phyloP scores from a whole-genome alignment of 2,797 vertebrate species.

The Eleutherodactylus coqui region DNA sequence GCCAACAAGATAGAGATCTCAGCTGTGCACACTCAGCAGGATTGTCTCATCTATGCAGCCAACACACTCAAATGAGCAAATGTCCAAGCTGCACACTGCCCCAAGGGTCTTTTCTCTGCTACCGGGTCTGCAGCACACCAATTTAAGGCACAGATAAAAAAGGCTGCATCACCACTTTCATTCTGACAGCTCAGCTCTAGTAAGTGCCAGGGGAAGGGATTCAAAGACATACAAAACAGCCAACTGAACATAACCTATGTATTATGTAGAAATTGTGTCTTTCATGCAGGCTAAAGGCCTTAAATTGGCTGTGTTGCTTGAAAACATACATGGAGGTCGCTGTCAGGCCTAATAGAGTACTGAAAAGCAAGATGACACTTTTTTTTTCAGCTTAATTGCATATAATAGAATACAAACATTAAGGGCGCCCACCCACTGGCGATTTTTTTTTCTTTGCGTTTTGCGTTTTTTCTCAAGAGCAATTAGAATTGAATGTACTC shows the following conservation, averaged over 20 bases:
- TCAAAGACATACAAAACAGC: slow-evolving; percentile 31
- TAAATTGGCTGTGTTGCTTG: neutral
- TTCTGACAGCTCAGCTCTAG: slow-evolving; percentile 44
- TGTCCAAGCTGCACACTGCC: slow-evolving; percentile 25
- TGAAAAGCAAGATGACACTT: too few species aligned
- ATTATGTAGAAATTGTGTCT: neutral
- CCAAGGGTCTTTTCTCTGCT: slow-evolving; percentile 34
- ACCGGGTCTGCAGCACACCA: slow-evolving; percentile 34
- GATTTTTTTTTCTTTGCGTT: too few species aligned
- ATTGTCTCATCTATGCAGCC: slow-evolving; percentile 19
- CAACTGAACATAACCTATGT: neutral
- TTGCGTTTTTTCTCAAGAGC: too few species aligned
- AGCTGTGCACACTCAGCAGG: slow-evolving; percentile 56
- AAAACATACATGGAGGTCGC: neutral
- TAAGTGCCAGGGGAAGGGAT: neutral
- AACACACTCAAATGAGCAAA: slow-evolving; percentile 49
- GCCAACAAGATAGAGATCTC: slow-evolving; percentile 23
- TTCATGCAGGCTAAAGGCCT: neutral
- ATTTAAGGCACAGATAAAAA: slow-evolving; percentile 57
- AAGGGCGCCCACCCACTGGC: too few species aligned
- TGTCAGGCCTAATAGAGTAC: too few species aligned
- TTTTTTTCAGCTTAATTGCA: too few species aligned
- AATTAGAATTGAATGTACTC: too few species aligned
- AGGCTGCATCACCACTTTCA: slow-evolving; percentile 47
- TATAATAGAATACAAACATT: too few species aligned